phyloP scores from a whole-genome alignment of 2,888 invertebrate species.

The Phorcus lineatus region DNA sequence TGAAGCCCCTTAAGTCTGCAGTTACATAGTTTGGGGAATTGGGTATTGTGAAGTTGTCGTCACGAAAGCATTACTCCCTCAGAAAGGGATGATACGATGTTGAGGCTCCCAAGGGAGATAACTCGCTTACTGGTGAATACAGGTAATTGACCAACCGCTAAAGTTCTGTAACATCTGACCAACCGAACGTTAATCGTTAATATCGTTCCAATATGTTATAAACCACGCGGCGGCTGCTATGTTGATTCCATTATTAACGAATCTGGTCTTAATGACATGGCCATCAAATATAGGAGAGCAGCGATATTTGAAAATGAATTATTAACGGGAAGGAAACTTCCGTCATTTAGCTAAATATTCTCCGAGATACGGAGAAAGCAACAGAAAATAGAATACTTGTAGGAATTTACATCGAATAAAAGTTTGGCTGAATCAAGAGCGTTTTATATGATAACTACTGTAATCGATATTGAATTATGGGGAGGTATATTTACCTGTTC shows the following conservation, averaged over 20 bases:
- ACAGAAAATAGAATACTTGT: no score
- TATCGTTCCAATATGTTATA: background rate
- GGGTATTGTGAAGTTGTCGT: background rate
- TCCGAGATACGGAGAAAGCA: no score
- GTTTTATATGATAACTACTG: no score
- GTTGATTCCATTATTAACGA: no score
- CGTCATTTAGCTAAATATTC: no score
- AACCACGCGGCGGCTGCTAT: background rate
- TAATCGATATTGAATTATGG: background rate
- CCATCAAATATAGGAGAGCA: no score
- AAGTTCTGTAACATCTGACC: background rate
- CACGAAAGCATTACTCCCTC: background rate
- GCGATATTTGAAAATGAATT: no score
- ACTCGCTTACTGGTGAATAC: background rate
- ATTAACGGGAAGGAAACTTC: no score
- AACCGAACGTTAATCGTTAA: background rate
- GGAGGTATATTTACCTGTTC: conserved; percentile 72
- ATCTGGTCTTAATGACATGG: no score
- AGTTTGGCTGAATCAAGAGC: no score
- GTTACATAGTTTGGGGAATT: background rate
- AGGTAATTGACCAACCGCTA: conserved; percentile 9
- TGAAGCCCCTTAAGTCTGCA: background rate
- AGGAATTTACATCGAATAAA: no score
- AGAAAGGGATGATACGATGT: conserved; percentile 6
- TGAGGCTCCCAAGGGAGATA: background rate